These are phyloP conservation scores for Petroica traversi DNA, from an alignment of 2,113 vertebrate species.

Conservation along the genomic window DNA sequence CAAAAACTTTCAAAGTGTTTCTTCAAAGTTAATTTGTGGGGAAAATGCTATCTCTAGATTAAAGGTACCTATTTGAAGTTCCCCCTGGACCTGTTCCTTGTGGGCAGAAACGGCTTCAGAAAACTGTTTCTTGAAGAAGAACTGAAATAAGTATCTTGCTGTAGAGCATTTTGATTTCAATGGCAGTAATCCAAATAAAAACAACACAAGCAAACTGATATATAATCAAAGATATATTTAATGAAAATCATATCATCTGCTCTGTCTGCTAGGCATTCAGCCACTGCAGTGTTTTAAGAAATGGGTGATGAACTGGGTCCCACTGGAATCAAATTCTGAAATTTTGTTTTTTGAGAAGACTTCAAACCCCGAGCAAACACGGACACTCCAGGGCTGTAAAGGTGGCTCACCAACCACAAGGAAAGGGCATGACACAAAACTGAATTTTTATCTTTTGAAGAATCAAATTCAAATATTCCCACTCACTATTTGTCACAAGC, in stretches of 20 bases:
- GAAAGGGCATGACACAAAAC: background rate
- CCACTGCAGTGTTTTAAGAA: background rate
- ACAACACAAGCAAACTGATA: background rate
- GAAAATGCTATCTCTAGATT: background rate
- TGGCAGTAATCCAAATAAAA: background rate
- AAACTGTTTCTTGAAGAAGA: background rate
- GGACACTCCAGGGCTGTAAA: background rate
- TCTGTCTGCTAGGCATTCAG: background rate
- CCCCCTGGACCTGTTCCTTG: background rate
- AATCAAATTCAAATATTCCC: background rate
- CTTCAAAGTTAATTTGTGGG: background rate
- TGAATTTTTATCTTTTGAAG: background rate
- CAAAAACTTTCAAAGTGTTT: background rate
- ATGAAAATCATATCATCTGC: background rate
- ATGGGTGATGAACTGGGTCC: background rate
- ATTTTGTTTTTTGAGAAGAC: background rate
- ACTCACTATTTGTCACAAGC: fast-evolving
- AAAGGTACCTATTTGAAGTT: background rate
- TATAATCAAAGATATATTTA: background rate
- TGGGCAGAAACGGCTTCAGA: background rate
- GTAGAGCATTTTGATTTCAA: background rate
- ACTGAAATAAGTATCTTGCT: background rate
- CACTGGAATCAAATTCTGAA: background rate
- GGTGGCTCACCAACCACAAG: background rate
- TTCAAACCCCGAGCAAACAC: background rate